Base-by-base conservation (phyloP, 2,113 vertebrate genomes). In the Malurus melanocephalus region DNA sequence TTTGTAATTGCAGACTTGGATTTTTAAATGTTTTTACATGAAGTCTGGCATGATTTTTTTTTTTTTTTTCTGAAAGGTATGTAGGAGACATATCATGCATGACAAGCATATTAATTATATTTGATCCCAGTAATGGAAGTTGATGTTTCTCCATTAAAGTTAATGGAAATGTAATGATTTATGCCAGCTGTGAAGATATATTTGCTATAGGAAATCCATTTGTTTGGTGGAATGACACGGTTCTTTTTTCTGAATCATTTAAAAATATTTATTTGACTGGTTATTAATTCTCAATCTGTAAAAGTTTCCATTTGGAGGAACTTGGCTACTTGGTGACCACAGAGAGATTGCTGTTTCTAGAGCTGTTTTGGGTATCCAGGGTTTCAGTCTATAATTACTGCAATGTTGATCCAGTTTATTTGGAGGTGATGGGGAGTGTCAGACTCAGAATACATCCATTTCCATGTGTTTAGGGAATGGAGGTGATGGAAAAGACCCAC, bases 181-280 rank as follows among this genome's bases (percentile, higher is more conserved):
- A 28, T 61, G 48, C 30, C 42, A 79, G 32, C 33, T 81, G 59
- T 68, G 53, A 71, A 91, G 65, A 91, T 80, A 9, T 79, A 81
- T 48, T 74, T 81, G 53, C 57, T 76, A 87, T 72, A 30, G 38
- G 69, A 93, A 92, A 88, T 61, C 59, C n/a, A 85, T 90, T 85
- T 92, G 13, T 89, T 91, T 80, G 35, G 67, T 69, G 35, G 10
- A 65, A 85, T 35, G 61, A 55, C 38, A 72, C 14, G 26, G 40
- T 38, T 53, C 17, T 68, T 68, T 78, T 65, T 65, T 53, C 2
- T 17, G 32, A 48, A 48, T 59, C 61, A 74, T 48, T 64, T 61
- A 13, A 87, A 93, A 81, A 23, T 68, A 68, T 68, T 65, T 78
- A 60, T 90, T 86, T 43, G 49, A 13, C 23, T 65, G 4, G 13